phyloP scores from a whole-genome alignment of 2,797 vertebrate genomes.

The Allobates femoralis region DNA sequence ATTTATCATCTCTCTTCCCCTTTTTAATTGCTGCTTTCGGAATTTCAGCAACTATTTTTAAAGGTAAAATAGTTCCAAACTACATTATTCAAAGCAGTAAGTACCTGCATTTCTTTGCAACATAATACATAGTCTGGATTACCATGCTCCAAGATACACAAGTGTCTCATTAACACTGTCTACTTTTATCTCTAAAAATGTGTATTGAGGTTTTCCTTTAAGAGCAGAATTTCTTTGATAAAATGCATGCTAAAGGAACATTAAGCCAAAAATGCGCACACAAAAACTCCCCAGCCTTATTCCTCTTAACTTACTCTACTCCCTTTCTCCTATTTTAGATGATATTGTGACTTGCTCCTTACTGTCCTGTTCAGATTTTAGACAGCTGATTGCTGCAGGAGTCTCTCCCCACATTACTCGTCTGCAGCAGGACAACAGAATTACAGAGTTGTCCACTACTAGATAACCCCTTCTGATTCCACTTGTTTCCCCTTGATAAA shows the following conservation, averaged over 20 bases:
- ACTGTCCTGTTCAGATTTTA: too few relatives aligned
- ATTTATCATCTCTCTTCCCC: slow-evolving; percentile 64
- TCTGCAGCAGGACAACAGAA: too few relatives aligned
- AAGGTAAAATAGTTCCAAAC: slow-evolving; percentile 96
- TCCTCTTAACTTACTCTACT: too few relatives aligned
- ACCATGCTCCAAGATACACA: background rate
- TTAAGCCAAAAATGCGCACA: background rate
- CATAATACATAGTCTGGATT: background rate
- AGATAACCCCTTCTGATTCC: too few relatives aligned
- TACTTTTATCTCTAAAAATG: background rate
- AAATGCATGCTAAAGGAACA: background rate
- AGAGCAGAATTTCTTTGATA: background rate
- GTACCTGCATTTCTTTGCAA: slow-evolving; percentile 73
- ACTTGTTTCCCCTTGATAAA: too few relatives aligned
- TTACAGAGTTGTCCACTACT: too few relatives aligned
- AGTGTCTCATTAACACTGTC: background rate
- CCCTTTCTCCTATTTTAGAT: too few relatives aligned
- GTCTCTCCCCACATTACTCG: too few relatives aligned
- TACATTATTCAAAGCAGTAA: slow-evolving; percentile 95
- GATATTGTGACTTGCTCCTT: too few relatives aligned
- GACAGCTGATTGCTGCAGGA: too few relatives aligned
- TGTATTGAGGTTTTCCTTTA: background rate
- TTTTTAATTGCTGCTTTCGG: slow-evolving; percentile 74
- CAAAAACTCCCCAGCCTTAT: too few relatives aligned
- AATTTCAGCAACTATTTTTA: slow-evolving; percentile 95